Evolutionary conservation across 2,888 invertebrate genomes (phyloP).

Genomic region (Melanostoma mellinum): DNA sequence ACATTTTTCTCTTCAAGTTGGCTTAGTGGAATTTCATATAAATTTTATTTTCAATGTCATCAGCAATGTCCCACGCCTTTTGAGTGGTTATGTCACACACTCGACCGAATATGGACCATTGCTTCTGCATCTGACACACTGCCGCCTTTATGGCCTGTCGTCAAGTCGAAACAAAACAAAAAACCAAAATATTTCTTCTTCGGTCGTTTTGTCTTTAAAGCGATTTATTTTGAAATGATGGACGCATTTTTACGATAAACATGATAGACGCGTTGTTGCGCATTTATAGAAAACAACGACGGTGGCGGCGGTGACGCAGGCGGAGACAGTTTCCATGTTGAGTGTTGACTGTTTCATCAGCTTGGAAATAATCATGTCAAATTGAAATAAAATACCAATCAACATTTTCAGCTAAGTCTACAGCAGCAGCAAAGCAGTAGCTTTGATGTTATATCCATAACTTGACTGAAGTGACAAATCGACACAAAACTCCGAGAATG

Average conservation of each 20-base stretch:
- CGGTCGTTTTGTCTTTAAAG: not conserved
- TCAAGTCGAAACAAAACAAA: not conserved
- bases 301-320: not conserved
- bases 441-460: too few species aligned
- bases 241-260: not conserved
- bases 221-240: constrained; percentile 30
- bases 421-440: too few species aligned
- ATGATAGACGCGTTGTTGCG: constrained; percentile 2
- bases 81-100: too few species aligned
- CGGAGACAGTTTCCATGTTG: not conserved
- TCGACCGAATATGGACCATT: too few species aligned
- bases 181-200: not conserved
- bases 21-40: constrained; percentile 8
- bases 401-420: too few species aligned
- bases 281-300: constrained; percentile 17
- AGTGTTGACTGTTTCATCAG: constrained; percentile 8
- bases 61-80: not conserved
- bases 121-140: not conserved
- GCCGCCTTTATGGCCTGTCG: not conserved
- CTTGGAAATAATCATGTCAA: constrained; percentile 7
- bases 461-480: too few species aligned
- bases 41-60: not conserved
- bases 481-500: too few species aligned
- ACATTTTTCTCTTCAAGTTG: not conserved
- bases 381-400: not conserved